Conservation (phyloP, 2,113 vertebrate species). For the Tragelaphus buxtoni region DNA sequence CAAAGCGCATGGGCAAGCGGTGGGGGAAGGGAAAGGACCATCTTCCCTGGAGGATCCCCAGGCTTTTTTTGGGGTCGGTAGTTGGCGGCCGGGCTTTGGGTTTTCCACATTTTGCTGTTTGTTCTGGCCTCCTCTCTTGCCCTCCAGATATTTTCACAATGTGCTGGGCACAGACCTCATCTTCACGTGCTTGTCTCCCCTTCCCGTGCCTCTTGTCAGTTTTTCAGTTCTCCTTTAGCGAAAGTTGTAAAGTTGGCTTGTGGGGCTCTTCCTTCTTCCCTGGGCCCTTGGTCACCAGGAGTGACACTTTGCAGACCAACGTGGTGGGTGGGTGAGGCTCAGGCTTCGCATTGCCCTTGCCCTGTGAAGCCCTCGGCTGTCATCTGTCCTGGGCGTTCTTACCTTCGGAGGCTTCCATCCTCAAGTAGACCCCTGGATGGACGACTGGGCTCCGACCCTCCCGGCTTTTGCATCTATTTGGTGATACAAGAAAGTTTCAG, state of each 20-base stretch:
- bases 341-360: neutral
- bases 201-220: neutral
- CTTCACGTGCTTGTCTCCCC: neutral
- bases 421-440: neutral
- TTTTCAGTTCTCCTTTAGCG: constrained; percentile 23
- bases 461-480: neutral
- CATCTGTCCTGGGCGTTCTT: neutral
- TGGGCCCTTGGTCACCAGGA: neutral
- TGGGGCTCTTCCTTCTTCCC: neutral
- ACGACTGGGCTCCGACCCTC: neutral
- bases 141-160: neutral
- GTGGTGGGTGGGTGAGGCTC: neutral
- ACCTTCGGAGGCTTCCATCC: neutral
- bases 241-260: constrained; percentile 8
- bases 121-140: neutral
- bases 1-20: neutral
- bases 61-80: neutral
- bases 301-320: neutral
- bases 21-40: neutral
- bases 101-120: neutral
- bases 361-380: neutral
- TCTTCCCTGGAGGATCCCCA: neutral
- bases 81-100: neutral
- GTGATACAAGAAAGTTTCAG: constrained; percentile 57
- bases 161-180: neutral